Evolutionary conservation across 92 coral and sea anemone genomes (phyloP).

Genomic region (Meandrina meandrites): DNA sequence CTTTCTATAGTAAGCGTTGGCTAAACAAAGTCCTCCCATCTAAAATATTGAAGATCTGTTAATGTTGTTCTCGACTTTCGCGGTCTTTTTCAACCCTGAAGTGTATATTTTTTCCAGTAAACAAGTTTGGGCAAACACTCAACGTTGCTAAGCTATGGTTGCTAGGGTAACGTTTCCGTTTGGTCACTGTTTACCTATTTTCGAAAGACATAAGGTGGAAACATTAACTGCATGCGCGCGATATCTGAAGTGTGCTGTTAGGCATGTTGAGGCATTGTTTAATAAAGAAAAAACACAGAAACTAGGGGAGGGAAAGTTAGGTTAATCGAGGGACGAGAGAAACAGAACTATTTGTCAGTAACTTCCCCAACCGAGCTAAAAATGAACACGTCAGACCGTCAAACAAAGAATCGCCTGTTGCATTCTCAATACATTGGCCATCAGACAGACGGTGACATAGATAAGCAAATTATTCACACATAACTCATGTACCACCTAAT

Average conservation of each 20-base stretch:
- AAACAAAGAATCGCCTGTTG: neutral
- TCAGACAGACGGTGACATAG: too few relatives aligned
- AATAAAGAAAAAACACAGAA: neutral
- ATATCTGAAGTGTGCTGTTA: neutral
- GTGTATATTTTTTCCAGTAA: neutral
- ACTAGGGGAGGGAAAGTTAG: neutral
- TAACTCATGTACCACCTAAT: too few relatives aligned
- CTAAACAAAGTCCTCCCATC: neutral
- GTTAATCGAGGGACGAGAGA: neutral
- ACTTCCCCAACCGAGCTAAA: too few relatives aligned
- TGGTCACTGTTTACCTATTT: neutral
- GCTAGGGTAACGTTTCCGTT: neutral
- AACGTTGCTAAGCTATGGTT: constrained; percentile 21
- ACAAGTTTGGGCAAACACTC: constrained; percentile 29
- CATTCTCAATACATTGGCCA: too few relatives aligned
- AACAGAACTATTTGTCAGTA: too few relatives aligned
- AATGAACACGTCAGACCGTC: neutral
- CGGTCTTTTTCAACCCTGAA: neutral
- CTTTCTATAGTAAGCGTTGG: neutral
- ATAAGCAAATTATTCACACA: too few relatives aligned
- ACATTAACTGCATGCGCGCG: neutral
- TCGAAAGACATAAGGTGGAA: neutral
- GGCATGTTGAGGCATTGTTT: neutral
- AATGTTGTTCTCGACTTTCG: constrained; percentile 1
- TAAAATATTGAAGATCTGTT: constrained; percentile 13